Evolutionary conservation across 1,140 invertebrate genomes (phyloP).

Genomic region (Brachionus asplanchnoidis): DNA sequence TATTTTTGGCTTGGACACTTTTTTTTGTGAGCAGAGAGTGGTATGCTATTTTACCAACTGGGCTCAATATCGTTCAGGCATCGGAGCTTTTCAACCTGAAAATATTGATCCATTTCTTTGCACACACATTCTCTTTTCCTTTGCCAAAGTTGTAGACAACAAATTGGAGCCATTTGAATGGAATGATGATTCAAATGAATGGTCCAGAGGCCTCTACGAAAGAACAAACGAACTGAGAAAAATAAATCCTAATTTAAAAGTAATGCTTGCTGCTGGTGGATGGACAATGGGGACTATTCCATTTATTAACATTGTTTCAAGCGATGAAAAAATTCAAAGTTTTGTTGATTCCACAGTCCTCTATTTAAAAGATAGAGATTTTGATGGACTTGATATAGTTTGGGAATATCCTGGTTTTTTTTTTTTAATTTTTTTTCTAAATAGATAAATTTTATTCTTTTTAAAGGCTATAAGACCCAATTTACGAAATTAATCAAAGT

Average conservation of each 20-base stretch:
- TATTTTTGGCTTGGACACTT: neutral
- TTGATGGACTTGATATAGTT: conserved; percentile 58
- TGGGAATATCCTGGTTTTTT: conserved; percentile 69
- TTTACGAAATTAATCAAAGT: conserved; percentile 56
- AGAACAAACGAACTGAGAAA: neutral
- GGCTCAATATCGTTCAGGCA: conserved; percentile 77
- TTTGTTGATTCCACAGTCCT: conserved; percentile 62
- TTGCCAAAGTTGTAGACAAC: conserved; percentile 65
- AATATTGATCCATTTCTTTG: conserved; percentile 80
- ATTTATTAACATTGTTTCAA: conserved; percentile 70
- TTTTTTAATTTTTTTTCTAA: conserved; percentile 65
- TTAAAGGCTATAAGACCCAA: conserved; percentile 68
- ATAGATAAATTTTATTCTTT: neutral
- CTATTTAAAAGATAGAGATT: conserved; percentile 64
- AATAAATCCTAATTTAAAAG: neutral
- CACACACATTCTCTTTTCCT: conserved; percentile 88
- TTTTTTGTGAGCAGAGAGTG: neutral
- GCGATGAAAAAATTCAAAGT: conserved; percentile 53
- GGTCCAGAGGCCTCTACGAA: neutral
- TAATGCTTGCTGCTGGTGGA: conserved; percentile 55
- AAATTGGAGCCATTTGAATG: conserved; percentile 72
- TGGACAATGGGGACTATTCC: conserved; percentile 76
- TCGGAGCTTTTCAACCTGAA: conserved; percentile 77
- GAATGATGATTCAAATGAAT: conserved; percentile 66
- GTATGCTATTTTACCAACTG: conserved; percentile 89